Evolutionary conservation across 2,888 invertebrate genomes (phyloP), one percentile per base, ranked within the genome.

Genomic region (Argyra leucocephala): DNA sequence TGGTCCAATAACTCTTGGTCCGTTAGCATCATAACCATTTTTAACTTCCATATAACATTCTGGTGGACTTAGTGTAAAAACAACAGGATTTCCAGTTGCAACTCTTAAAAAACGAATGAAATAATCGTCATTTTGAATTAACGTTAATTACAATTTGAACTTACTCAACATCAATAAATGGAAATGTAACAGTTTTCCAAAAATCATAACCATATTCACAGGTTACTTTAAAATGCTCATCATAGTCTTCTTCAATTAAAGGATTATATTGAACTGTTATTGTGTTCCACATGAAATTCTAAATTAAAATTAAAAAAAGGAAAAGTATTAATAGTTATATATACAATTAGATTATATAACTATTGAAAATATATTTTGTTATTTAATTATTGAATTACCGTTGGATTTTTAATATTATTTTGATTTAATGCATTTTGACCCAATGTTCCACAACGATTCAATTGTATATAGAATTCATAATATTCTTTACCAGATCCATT

Each of bases 241-340:
- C 95, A 80, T 90, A 88, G 77, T 95, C 95, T 76, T 95, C 95
- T 76, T 95, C 95, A 66, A 95, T 95, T 71, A 95, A 79, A 0
- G 93, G 86, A 80, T 94, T 95, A 80, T 95, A 95, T 77, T 95
- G 95, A 64, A 95, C 93, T 3, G 94, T 95, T 64, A 95, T 90
- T 0, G 95, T 95, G 78, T 95, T 95, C 94, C 94, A 95, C 95
- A 95, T 95, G 73, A 94, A 87, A 78, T 94, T 94, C 85, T 94
- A 91, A 91, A 91, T 82, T 61, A 76, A 10, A 70, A 68, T n/a
- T n/a, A 4, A 26, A 26, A 26, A 26, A 26, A 6, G 26, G 26
- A 26, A 26, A 26, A 6, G 4, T 26, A 6, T 26, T 26, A 26
- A 7, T 6, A 26, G 7, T 26, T 6, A 26, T 6, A 26, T 26